Evolutionary conservation across 2,113 vertebrate genomes (phyloP), one percentile per base, ranked within the genome.

Genomic region (Equus przewalskii): DNA sequence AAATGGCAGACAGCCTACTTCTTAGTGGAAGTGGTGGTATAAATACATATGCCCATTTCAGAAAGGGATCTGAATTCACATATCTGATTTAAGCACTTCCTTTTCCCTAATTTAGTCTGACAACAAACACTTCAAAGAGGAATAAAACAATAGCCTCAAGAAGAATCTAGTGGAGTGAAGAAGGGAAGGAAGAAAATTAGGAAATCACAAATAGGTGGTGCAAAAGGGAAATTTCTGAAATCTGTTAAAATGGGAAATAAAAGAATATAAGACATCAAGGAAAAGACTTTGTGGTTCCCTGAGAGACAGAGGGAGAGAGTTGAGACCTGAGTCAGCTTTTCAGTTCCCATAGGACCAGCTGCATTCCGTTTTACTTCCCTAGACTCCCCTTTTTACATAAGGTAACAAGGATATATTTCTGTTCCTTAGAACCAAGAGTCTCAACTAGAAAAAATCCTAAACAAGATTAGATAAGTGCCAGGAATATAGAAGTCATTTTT

Each of bases 11-110:
- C 1, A 76, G 28, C 7, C 65, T 65, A 69, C 82, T 82, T 82
- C 67, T 79, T 85, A 81, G 3, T 60, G 18, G 28, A 96, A 93
- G 14, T 54, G 67, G 93, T 65, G 26, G 11, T 78, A 72, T 36
- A 90, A 83, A 75, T 7, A 82, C 33, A 70, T n/a, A 46, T 2
- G 12, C 28, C 62, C 46, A 14, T 72, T 95, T 87, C 26, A 93
- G 69, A n/a, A 62, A 76, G 49, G 41, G 7, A 75, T 80, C 1
- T 93, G 8, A 87, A 69, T 30, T 79, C 54, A 95, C 58, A 19
- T 33, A 90, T 67, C 51, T 93, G 41, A 96, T 58, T 88, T 79
- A 96, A 84, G 33, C 26, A 85, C 41, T 91, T 85, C 58, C 72
- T 94, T 82, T 79, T 75, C 69, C 36, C 83, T 62, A 84, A 3